These are phyloP conservation scores for Oryzias melastigma DNA, from an alignment of 2,113 vertebrate species.

Conservation along the genomic window DNA sequence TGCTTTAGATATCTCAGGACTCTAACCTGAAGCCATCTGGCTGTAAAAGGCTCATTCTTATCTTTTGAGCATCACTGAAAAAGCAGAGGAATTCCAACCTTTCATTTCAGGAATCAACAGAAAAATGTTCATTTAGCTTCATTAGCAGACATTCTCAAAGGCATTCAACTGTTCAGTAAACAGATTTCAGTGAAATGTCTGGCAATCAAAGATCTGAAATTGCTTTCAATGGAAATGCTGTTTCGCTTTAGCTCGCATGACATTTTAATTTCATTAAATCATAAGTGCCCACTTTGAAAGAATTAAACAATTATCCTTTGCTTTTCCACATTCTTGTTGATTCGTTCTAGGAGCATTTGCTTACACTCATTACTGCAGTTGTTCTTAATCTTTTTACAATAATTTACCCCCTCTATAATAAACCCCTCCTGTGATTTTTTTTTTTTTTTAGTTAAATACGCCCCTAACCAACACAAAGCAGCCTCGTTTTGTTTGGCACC, in stretches of 20 bases:
- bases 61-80: conserved; percentile 9
- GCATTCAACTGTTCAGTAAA: conserved; percentile 10
- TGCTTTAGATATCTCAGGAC: conserved; percentile 38
- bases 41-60: conserved; percentile 19
- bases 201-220: conserved; percentile 16
- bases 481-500: too few relatives aligned
- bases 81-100: conserved; percentile 17
- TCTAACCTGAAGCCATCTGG: conserved; percentile 38
- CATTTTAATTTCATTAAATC: conserved; percentile 4
- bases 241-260: not conserved
- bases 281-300: conserved; percentile 9
- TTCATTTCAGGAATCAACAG: conserved; percentile 17
- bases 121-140: conserved; percentile 1
- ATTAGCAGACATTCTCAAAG: conserved; percentile 10
- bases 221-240: not conserved
- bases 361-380: not conserved
- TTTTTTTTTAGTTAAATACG: too few relatives aligned
- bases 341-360: not conserved
- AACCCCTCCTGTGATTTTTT: too few relatives aligned
- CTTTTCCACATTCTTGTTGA: not conserved
- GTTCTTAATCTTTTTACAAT: conserved; percentile 1
- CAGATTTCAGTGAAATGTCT: conserved; percentile 3
- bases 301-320: not conserved
- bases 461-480: too few relatives aligned
- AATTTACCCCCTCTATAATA: too few relatives aligned